Conservation (phyloP, 2,113 vertebrate species). For the Phyllostomus discolor region DNA sequence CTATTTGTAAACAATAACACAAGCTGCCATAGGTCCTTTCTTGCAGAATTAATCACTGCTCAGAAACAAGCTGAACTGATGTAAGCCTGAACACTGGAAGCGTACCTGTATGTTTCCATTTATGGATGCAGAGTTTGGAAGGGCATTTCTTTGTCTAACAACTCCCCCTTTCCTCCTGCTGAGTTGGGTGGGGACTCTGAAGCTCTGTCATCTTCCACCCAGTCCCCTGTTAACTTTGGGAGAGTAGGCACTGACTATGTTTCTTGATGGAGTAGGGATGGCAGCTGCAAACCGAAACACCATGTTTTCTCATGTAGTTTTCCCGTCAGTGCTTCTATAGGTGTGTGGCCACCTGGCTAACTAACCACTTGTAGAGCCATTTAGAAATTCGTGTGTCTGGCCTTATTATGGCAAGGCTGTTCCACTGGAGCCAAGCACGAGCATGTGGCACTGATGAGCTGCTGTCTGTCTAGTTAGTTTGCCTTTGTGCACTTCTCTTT, state of each 20-base stretch:
- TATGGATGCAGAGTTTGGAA: background rate
- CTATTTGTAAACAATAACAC: background rate
- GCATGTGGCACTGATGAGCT: constrained; percentile 73
- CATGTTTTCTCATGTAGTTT: constrained; percentile 67
- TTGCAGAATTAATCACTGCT: background rate
- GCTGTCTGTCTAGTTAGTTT: constrained; percentile 77
- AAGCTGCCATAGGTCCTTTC: background rate
- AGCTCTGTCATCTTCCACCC: constrained; percentile 46
- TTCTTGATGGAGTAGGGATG: constrained; percentile 62
- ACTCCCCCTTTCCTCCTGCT: background rate
- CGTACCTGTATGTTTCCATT: background rate
- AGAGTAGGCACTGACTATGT: constrained; percentile 59
- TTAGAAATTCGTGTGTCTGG: constrained; percentile 78
- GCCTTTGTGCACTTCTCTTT: constrained; percentile 71
- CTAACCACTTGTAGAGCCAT: constrained; percentile 75
- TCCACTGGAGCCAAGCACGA: constrained; percentile 44
- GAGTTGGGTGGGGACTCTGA: background rate
- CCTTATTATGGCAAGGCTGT: constrained; percentile 71
- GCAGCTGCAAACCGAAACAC: constrained; percentile 71
- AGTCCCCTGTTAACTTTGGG: constrained; percentile 64
- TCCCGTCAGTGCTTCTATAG: constrained; percentile 54
- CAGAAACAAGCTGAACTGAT: constrained; percentile 3
- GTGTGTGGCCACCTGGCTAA: constrained; percentile 64
- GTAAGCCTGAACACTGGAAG: constrained; percentile 2
- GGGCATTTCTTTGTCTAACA: background rate